A percentile compares a stretch with the other conserved stretches of the same genome.
These are phyloP conservation scores for Lateolabrax maculatus DNA, from an alignment of 2,797 vertebrate genomes.

Conservation along the genomic window DNA sequence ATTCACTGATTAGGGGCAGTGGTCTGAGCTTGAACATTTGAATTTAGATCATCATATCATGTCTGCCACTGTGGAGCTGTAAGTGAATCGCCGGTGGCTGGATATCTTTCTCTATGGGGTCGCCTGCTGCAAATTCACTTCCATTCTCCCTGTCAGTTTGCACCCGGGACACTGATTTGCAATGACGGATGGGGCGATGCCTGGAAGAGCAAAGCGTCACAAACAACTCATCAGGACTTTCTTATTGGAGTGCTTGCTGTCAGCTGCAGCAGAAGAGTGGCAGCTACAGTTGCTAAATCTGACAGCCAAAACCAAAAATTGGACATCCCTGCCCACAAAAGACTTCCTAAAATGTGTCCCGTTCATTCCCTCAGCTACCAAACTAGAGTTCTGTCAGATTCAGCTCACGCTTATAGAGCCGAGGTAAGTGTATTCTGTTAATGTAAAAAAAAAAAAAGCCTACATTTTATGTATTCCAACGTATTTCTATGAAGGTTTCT, in stretches of 20 bases:
- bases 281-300: slow-evolving; percentile 47
- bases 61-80: neutral
- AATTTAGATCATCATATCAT: slow-evolving; percentile 40
- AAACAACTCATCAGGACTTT: slow-evolving; percentile 65
- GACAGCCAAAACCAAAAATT: slow-evolving; percentile 61
- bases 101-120: slow-evolving; percentile 22
- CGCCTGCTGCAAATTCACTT: too few species aligned
- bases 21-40: slow-evolving; percentile 41
- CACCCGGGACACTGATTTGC: slow-evolving; percentile 51
- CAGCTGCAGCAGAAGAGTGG: slow-evolving; percentile 43
- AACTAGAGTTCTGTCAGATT: slow-evolving; percentile 25
- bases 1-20: slow-evolving; percentile 46
- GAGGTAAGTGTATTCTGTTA: slow-evolving; percentile 1
- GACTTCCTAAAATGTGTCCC: slow-evolving; percentile 27
- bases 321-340: slow-evolving; percentile 36
- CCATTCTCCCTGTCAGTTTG: slow-evolving; percentile 50
- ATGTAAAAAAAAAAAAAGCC: neutral
- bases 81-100: slow-evolving; percentile 14
- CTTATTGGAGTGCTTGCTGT: slow-evolving; percentile 53
- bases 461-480: neutral
- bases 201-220: slow-evolving; percentile 53
- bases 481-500: neutral
- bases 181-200: slow-evolving; percentile 57
- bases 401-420: neutral
- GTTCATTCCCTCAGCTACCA: neutral